phyloP scores from a whole-genome alignment of 2,113 vertebrate species.

The Thamnaconus septentrionalis region DNA sequence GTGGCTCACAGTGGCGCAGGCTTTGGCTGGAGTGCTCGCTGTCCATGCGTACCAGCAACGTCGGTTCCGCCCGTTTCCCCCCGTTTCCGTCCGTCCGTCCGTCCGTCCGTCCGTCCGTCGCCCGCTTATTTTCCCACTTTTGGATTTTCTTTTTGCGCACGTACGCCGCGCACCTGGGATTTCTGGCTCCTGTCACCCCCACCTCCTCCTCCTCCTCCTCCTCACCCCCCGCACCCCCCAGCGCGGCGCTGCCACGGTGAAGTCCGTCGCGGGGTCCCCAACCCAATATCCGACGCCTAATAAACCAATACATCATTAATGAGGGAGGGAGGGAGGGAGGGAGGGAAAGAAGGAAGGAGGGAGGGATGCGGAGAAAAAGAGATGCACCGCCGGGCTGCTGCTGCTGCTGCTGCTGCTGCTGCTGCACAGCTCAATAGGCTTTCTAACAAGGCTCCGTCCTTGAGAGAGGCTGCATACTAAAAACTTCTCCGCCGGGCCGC shows the following conservation, averaged over 20 bases:
- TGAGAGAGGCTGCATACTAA: slow-evolving; percentile 77
- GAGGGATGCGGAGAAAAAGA: slow-evolving; percentile 47
- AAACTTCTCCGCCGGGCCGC: slow-evolving; percentile 66
- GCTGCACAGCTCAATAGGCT: slow-evolving; percentile 75
- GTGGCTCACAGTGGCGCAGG: too few relatives aligned
- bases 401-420: slow-evolving; percentile 27
- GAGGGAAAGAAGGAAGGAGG: slow-evolving; percentile 9
- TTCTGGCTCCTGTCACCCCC: slow-evolving; percentile 50
- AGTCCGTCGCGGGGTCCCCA: slow-evolving; percentile 71
- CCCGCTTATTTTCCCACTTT: too few relatives aligned
- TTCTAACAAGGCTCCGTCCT: slow-evolving; percentile 77
- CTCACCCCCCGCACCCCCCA: slow-evolving; percentile 55
- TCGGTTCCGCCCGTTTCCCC: too few relatives aligned
- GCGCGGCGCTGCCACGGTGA: slow-evolving; percentile 58
- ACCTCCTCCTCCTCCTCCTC: slow-evolving; percentile 40
- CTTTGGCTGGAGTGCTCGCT: too few relatives aligned
- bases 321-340: slow-evolving; percentile 41
- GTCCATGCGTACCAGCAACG: too few relatives aligned
- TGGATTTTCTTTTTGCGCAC: slow-evolving; percentile 40
- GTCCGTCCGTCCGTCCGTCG: too few relatives aligned
- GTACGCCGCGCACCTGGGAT: slow-evolving; percentile 40
- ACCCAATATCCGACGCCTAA: slow-evolving; percentile 75
- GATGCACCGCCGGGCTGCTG: slow-evolving; percentile 47
- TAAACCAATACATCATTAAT: slow-evolving; percentile 79
- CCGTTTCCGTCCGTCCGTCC: too few relatives aligned